A percentile compares a stretch with the other conserved stretches of the same genome.
Conservation (phyloP, 2,888 invertebrate genomes). For the Operophtera brumata region DNA sequence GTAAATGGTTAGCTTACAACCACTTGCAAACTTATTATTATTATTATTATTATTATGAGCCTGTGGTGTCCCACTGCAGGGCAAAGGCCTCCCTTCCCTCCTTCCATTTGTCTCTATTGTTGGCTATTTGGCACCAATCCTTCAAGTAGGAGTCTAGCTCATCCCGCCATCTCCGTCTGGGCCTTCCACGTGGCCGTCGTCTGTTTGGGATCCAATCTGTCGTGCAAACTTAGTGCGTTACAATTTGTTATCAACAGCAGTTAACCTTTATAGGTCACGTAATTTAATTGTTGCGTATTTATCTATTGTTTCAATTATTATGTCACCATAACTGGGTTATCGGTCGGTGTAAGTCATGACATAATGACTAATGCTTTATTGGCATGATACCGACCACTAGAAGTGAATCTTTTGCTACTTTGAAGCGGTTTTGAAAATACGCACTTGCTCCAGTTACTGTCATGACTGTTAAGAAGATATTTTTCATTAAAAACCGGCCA, state of each 20-base stretch:
- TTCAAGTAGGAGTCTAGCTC: no score
- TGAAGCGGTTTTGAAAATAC: constrained; percentile 6
- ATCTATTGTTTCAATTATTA: constrained; percentile 31
- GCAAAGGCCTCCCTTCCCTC: no score
- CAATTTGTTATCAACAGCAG: constrained; percentile 25
- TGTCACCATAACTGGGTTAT: constrained; percentile 31
- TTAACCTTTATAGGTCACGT: constrained; percentile 51
- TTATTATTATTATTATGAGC: no score
- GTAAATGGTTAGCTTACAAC: no score
- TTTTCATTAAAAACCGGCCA: not conserved
- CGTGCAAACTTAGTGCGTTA: not conserved
- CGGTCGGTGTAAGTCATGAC: constrained; percentile 11
- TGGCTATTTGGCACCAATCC: no score
- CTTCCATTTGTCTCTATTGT: no score
- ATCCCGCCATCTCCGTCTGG: no score
- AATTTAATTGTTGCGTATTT: constrained; percentile 31
- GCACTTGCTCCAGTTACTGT: not conserved
- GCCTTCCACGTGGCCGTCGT: no score
- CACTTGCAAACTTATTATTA: no score
- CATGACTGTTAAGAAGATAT: not conserved
- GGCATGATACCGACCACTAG: not conserved
- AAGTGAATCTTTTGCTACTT: constrained; percentile 4
- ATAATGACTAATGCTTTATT: constrained; percentile 11
- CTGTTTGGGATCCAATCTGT: no score
- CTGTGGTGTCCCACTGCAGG: no score